phyloP scores from a whole-genome alignment of 1,140 invertebrate species.

The Hestina assimilis region DNA sequence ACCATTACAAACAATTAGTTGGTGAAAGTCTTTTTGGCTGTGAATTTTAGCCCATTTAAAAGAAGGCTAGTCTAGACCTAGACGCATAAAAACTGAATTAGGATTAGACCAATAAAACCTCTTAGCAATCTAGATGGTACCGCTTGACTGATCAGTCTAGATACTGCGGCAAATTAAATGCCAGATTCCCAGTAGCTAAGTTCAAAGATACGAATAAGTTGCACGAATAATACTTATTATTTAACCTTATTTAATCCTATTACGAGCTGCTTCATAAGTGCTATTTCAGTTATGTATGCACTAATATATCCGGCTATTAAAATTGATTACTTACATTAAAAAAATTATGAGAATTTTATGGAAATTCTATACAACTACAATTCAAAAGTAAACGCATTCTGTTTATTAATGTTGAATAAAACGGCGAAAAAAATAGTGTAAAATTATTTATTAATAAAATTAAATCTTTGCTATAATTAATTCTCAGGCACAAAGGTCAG shows the following conservation, averaged over 20 bases:
- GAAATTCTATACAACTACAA: background rate
- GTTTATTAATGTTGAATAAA: too few species aligned
- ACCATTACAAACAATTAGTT: slow-evolving; percentile 67
- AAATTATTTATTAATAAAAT: too few species aligned
- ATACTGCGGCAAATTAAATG: slow-evolving; percentile 69
- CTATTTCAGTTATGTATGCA: slow-evolving; percentile 12
- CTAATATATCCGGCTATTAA: slow-evolving; percentile 11
- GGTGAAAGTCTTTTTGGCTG: slow-evolving; percentile 63
- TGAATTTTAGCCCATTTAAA: slow-evolving; percentile 47
- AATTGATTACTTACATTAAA: background rate
- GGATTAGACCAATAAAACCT: slow-evolving; percentile 72
- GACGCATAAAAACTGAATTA: slow-evolving; percentile 69
- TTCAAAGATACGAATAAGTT: slow-evolving; percentile 41
- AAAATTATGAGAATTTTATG: background rate
- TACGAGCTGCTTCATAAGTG: slow-evolving; percentile 26
- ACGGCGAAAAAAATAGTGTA: too few species aligned
- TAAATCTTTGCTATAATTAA: too few species aligned
- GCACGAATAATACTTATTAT: slow-evolving; percentile 20
- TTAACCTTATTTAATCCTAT: slow-evolving; percentile 42
- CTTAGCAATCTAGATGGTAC: slow-evolving; percentile 71
- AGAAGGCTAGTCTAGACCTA: slow-evolving; percentile 49
- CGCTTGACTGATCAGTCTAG: slow-evolving; percentile 70
- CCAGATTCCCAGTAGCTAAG: slow-evolving; percentile 73
- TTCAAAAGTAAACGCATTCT: background rate
- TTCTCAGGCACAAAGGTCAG: background rate